Conservation (phyloP, 2,113 vertebrate species). For the Tychaedon coryphoeus region DNA sequence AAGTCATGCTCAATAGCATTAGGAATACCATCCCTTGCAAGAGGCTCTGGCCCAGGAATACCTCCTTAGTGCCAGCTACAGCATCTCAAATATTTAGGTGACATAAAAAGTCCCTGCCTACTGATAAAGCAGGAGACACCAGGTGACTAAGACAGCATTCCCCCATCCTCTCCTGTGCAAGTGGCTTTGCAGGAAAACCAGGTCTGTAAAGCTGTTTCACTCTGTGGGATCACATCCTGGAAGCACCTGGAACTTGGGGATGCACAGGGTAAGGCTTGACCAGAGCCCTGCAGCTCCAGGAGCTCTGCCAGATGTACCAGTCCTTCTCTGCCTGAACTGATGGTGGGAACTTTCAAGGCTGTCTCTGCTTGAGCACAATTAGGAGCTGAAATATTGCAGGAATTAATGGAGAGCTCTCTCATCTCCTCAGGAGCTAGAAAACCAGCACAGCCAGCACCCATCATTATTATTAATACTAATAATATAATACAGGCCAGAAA, state of each 20-base stretch:
- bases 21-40: neutral
- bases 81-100: neutral
- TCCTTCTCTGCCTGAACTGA: neutral
- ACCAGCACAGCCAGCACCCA: conserved; percentile 20
- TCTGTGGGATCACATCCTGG: neutral
- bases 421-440: conserved; percentile 30
- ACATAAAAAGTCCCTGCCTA: rapidly evolving
- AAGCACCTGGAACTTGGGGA: neutral
- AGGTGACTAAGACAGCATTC: rapidly evolving
- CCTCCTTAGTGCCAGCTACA: neutral
- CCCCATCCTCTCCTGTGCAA: neutral
- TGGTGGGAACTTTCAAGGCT: neutral
- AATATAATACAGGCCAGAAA: conserved; percentile 26
- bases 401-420: conserved; percentile 48
- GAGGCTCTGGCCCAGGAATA: too few relatives aligned
- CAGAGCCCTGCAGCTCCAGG: neutral
- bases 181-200: neutral
- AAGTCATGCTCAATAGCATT: rapidly evolving
- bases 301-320: neutral
- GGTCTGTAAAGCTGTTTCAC: rapidly evolving
- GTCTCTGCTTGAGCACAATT: conserved; percentile 30
- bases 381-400: conserved; percentile 50
- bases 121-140: neutral
- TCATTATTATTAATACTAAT: conserved; percentile 56
- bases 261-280: neutral